phyloP scores from a whole-genome alignment of 2,888 invertebrate species.

The Caenorhabditis drosophilae region DNA sequence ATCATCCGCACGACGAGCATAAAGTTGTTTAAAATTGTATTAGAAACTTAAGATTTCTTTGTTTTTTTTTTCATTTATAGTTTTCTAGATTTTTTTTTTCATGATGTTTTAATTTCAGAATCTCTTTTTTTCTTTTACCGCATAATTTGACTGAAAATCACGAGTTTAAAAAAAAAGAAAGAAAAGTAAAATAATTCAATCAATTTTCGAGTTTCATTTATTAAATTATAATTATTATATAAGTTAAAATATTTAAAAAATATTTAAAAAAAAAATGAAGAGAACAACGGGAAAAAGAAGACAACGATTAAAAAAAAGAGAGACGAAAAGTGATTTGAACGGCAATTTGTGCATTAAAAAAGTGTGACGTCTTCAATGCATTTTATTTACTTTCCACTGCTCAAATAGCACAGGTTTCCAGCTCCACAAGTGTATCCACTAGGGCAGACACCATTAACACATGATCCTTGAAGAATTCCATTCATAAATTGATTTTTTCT shows the following conservation, averaged over 20 bases:
- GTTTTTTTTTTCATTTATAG: too few relatives aligned
- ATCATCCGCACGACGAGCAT: slow-evolving; percentile 71
- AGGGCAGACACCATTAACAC: slow-evolving; percentile 60
- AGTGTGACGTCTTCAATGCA: neutral
- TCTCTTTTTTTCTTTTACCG: too few relatives aligned
- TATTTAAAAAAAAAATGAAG: slow-evolving; percentile 4
- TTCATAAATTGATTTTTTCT: neutral
- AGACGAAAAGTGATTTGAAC: slow-evolving; percentile 13
- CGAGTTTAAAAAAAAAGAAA: too few relatives aligned
- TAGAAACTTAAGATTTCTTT: too few relatives aligned
- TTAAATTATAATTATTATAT: slow-evolving; percentile 1
- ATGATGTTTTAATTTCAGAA: too few relatives aligned
- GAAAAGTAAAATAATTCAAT: too few relatives aligned
- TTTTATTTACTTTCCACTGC: slow-evolving; percentile 48
- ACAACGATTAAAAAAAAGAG: too few relatives aligned
- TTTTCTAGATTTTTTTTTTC: too few relatives aligned
- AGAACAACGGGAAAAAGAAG: slow-evolving; percentile 13
- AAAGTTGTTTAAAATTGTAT: slow-evolving; percentile 70
- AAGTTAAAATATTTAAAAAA: neutral
- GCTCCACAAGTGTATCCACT: slow-evolving; percentile 67
- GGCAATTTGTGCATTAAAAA: slow-evolving; percentile 39
- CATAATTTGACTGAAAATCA: too few relatives aligned
- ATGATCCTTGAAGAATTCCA: slow-evolving; percentile 30
- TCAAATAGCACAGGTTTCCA: slow-evolving; percentile 66
- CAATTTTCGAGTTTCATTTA: neutral